Conservation (phyloP, 2,888 invertebrate species). For the Belgica antarctica region DNA sequence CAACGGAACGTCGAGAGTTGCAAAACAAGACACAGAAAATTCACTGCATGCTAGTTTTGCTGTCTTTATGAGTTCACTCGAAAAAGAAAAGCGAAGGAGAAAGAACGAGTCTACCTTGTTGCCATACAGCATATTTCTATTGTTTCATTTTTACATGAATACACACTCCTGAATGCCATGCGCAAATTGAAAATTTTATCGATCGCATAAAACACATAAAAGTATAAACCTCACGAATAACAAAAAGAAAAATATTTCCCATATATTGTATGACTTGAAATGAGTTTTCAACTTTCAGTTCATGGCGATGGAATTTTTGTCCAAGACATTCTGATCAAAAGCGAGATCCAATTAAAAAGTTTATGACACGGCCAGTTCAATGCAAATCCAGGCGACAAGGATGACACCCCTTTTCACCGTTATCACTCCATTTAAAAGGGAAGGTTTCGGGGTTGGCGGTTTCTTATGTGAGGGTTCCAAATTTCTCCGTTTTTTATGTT, state of each 20-base stretch:
- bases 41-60: constrained; percentile 21
- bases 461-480: background rate
- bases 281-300: constrained; percentile 19
- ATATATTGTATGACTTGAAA: constrained; percentile 8
- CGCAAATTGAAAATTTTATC: constrained; percentile 44
- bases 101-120: constrained; percentile 34
- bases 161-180: constrained; percentile 43
- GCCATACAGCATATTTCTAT: constrained; percentile 44
- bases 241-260: background rate
- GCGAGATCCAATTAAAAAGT: constrained; percentile 23
- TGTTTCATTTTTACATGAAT: constrained; percentile 43
- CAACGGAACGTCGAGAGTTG: background rate
- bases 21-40: constrained; percentile 13
- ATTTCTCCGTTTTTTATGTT: constrained; percentile 43
- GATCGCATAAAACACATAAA: constrained; percentile 43
- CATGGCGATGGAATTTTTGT: constrained; percentile 33
- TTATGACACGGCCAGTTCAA: background rate
- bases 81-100: no score
- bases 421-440: background rate
- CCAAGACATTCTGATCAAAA: background rate
- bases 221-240: constrained; percentile 33
- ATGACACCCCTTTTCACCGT: background rate
- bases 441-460: background rate
- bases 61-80: constrained; percentile 18
- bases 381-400: background rate